Evolutionary conservation across 2,113 vertebrate genomes (phyloP).

Genomic region (Perca schrenkii): DNA sequence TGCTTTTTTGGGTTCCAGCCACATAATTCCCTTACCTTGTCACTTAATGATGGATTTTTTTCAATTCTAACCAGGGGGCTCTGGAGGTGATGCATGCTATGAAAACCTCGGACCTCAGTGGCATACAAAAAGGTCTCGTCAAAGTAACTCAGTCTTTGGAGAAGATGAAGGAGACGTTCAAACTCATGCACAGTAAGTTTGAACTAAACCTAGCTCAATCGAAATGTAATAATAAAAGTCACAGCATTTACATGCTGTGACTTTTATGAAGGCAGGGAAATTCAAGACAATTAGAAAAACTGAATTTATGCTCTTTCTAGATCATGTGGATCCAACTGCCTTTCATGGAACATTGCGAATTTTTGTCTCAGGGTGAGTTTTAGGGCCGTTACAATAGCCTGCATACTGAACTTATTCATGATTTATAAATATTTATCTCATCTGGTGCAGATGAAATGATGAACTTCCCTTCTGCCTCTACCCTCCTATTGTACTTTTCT

Average conservation of each 20-base stretch:
- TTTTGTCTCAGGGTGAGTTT: slow-evolving; percentile 77
- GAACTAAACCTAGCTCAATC: slow-evolving; percentile 25
- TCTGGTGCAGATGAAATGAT: slow-evolving; percentile 9
- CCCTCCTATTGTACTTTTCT: not conserved
- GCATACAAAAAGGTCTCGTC: slow-evolving; percentile 80
- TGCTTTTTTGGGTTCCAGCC: not conserved
- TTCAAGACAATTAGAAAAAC: slow-evolving; percentile 42
- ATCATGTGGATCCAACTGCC: slow-evolving; percentile 61
- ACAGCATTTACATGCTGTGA: slow-evolving; percentile 46
- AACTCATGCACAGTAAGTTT: slow-evolving; percentile 85
- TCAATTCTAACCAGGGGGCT: slow-evolving; percentile 77
- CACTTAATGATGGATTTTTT: slow-evolving; percentile 1
- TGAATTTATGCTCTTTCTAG: slow-evolving; percentile 51
- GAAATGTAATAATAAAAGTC: slow-evolving; percentile 47
- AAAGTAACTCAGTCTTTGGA: slow-evolving; percentile 81
- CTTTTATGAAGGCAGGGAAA: slow-evolving; percentile 40
- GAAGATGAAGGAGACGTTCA: slow-evolving; percentile 81
- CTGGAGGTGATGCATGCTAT: slow-evolving; percentile 74
- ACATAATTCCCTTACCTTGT: not conserved
- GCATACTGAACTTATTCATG: slow-evolving; percentile 10
- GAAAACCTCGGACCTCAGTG: slow-evolving; percentile 49
- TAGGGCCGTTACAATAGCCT: not conserved
- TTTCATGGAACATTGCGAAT: slow-evolving; percentile 73
- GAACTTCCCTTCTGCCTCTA: not conserved
- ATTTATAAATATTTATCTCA: slow-evolving; percentile 29